Evolutionary conservation across 2,113 vertebrate species (phyloP), one percentile per base, ranked within the genome.

Genomic region (Pteropus alecto): DNA sequence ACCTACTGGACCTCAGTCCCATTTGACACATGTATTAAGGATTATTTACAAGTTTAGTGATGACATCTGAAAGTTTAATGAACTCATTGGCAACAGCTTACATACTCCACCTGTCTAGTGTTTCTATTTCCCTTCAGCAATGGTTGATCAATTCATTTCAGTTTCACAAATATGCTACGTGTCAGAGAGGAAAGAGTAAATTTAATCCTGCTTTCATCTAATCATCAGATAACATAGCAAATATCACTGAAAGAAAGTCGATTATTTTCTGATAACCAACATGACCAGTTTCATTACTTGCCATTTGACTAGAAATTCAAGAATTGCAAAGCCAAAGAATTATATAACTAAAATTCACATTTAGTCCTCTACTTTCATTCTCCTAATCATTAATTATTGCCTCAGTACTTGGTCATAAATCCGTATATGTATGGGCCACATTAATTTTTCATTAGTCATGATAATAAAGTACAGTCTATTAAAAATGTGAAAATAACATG

Each of bases 1-100:
- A 74, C 28, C 12, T 86, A 88, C 71, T 74, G 60, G 14, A 88
- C 24, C 30, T 41, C 35, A 38, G 6, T 51, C 10, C 35, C 38
- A 68, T 26, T 93, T 85, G 61, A 6, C 76, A 96, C 46, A 30
- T 13, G 2, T 28, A 51, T 83, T 38, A 87, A 93, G 21, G 19
- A 22, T 78, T 71, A 86, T 92, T 87, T 67, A 77, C n/a, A 30
- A 91, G 41, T 77, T 88, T 81, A 90, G 28, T 89, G 48, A 93
- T 67, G 35, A 35, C 63, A 89, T 56, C 16, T 61, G 56, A 96
- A 96, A 88, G 33, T 67, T 92, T n/a, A 92, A 3, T 60, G 21
- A 65, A 74, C 8, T 79, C 43, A 28, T 38, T 90, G 51, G 6
- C 65, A 96, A 56, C 19, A 79, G 73, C 26, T 51, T 24, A 11